phyloP scores from a whole-genome alignment of 2,888 invertebrate species.

The Halictus quadricinctus region DNA sequence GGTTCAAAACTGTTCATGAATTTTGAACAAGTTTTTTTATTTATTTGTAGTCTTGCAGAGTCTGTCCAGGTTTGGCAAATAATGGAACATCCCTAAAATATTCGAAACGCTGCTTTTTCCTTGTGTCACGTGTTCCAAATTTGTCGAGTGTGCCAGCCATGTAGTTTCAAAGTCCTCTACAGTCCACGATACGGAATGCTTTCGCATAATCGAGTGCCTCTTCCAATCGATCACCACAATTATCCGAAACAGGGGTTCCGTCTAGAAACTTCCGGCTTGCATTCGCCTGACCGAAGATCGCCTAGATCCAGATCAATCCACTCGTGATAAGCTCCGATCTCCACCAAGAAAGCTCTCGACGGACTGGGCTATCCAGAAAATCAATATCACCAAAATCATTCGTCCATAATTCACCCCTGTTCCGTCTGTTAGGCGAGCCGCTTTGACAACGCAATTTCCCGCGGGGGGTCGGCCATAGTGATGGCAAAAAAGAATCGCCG shows the following conservation, averaged over 20 bases:
- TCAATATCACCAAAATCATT: slow-evolving; percentile 39
- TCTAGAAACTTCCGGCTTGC: neutral
- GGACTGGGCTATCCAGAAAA: slow-evolving; percentile 4
- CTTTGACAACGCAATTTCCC: neutral
- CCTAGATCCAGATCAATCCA: neutral
- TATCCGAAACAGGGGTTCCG: neutral
- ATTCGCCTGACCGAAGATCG: neutral
- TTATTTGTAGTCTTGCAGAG: too few species aligned
- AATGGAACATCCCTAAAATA: too few species aligned
- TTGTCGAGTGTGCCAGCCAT: neutral
- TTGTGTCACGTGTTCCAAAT: neutral
- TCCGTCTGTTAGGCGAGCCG: neutral
- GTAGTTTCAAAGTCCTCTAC: neutral
- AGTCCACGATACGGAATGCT: neutral
- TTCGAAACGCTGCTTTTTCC: too few species aligned
- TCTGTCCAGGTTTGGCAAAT: too few species aligned
- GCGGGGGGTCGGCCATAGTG: neutral
- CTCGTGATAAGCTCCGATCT: neutral
- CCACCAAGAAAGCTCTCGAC: neutral
- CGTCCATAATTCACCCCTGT: neutral
- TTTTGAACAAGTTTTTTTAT: too few species aligned
- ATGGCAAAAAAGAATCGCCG: neutral
- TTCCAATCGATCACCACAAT: neutral
- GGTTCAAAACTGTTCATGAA: too few species aligned
- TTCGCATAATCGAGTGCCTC: neutral